Conservation (phyloP, 2,113 vertebrate species). For the Danionella cerebrum region DNA sequence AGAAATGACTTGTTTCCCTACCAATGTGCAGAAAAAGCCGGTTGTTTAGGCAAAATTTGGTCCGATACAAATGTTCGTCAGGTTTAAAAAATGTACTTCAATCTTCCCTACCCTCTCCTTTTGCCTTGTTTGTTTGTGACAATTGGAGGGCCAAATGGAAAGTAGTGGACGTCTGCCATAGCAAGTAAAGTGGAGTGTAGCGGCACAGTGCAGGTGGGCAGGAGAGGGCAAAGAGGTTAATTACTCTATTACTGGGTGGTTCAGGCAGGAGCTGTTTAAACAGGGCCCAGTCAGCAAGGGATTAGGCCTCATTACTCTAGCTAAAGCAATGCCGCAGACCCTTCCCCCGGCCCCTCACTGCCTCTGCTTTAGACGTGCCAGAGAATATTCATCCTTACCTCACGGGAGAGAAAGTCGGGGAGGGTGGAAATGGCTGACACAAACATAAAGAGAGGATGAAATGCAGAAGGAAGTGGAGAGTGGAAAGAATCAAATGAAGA, state of each 20-base stretch:
- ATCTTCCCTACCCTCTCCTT: not conserved
- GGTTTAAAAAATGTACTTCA: no score
- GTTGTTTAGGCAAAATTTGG: no score
- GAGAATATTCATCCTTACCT: conserved; percentile 73
- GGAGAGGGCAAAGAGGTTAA: conserved; percentile 83
- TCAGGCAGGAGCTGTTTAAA: conserved; percentile 79
- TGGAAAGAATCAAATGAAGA: conserved; percentile 5
- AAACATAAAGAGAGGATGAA: conserved; percentile 6
- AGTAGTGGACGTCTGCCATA: not conserved
- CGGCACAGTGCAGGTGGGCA: conserved; percentile 39
- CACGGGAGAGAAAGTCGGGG: not conserved
- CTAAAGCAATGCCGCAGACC: conserved; percentile 86
- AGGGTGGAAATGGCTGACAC: not conserved
- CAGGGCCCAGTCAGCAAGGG: conserved; percentile 80
- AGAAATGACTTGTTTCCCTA: no score
- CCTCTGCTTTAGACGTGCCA: conserved; percentile 73
- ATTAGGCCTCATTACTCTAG: conserved; percentile 98
- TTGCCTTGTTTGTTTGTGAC: conserved; percentile 1
- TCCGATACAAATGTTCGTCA: no score
- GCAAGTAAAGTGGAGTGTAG: conserved; percentile 26
- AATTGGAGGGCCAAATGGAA: conserved; percentile 6
- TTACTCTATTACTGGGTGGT: conserved; percentile 97
- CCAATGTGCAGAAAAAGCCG: no score
- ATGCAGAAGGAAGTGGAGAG: not conserved
- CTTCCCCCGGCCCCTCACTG: conserved; percentile 66